Percentiles rank a stretch among this genome's conserved stretches.
Evolutionary conservation across 2,888 invertebrate genomes (phyloP).

Genomic region (Nemoura dubitans): DNA sequence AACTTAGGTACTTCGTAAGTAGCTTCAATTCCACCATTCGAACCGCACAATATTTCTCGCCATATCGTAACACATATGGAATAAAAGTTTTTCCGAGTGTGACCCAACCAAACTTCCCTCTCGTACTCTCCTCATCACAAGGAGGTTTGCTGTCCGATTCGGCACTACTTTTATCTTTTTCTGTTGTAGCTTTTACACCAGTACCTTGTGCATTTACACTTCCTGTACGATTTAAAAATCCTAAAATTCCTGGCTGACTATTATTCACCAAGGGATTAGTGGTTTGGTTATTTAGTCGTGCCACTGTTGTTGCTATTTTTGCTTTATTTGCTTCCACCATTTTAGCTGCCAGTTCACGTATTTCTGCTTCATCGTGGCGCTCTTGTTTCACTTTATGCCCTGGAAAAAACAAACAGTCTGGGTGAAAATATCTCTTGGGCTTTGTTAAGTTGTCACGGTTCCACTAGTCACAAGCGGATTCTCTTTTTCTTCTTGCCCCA

Average conservation of each 20-base stretch:
- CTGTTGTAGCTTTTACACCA: constrained; percentile 17
- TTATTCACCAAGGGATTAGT: constrained; percentile 45
- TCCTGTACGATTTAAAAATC: constrained; percentile 41
- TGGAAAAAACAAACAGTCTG: constrained; percentile 28
- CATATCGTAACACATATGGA: constrained; percentile 86
- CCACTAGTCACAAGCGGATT: too few relatives aligned
- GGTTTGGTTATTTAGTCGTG: constrained; percentile 39
- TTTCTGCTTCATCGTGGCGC: constrained; percentile 86
- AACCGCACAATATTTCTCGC: constrained; percentile 91
- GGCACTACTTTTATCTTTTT: constrained; percentile 55
- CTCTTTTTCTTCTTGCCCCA: too few relatives aligned
- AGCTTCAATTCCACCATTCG: constrained; percentile 92
- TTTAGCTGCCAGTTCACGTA: constrained; percentile 84
- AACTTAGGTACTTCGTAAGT: constrained; percentile 87
- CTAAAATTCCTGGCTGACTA: constrained; percentile 52
- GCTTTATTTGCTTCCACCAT: constrained; percentile 85
- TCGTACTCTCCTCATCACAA: constrained; percentile 59
- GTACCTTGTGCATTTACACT: background rate
- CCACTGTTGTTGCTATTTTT: constrained; percentile 60
- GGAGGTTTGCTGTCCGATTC: constrained; percentile 50
- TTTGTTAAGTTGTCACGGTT: background rate
- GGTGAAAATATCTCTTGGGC: background rate
- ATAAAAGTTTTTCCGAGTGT: constrained; percentile 85
- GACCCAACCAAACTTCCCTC: constrained; percentile 86
- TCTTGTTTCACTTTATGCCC: constrained; percentile 72